Evolutionary conservation across 2,888 invertebrate genomes (phyloP).

Genomic region (Pandemis corylana): DNA sequence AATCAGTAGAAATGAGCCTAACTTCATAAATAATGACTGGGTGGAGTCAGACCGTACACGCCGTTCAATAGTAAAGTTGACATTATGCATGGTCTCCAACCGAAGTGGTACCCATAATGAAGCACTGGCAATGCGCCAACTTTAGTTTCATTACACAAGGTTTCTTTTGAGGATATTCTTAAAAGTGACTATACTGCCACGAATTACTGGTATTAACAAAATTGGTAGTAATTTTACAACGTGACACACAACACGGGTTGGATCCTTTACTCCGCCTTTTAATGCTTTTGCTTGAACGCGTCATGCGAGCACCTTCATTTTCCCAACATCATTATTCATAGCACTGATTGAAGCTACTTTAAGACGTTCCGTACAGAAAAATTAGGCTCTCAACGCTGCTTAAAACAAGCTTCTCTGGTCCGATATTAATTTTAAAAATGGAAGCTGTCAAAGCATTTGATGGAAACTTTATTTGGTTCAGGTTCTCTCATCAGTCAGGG

Average conservation of each 20-base stretch:
- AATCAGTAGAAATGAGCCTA: background rate
- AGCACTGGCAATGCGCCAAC: too few species aligned
- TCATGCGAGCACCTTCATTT: conserved; percentile 32
- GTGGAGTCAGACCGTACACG: background rate
- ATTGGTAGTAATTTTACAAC: background rate
- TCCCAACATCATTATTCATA: background rate
- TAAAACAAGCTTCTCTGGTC: background rate
- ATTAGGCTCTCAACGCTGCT: too few species aligned
- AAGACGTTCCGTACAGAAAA: background rate
- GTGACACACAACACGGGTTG: background rate
- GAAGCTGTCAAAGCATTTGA: background rate
- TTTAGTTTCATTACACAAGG: too few species aligned
- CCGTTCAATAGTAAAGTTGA: too few species aligned
- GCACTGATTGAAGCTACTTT: conserved; percentile 17
- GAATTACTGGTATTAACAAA: too few species aligned
- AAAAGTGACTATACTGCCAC: too few species aligned
- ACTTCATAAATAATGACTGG: background rate
- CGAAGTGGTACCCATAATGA: too few species aligned
- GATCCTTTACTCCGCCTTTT: background rate
- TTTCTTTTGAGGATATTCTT: too few species aligned
- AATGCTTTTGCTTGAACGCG: conserved; percentile 37
- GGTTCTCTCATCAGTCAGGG: conserved; percentile 90
- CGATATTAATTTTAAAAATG: background rate
- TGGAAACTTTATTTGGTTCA: conserved; percentile 47
- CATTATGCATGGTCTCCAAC: too few species aligned